phyloP scores from a whole-genome alignment of 2,888 invertebrate species.

The Sialis fuliginosa region DNA sequence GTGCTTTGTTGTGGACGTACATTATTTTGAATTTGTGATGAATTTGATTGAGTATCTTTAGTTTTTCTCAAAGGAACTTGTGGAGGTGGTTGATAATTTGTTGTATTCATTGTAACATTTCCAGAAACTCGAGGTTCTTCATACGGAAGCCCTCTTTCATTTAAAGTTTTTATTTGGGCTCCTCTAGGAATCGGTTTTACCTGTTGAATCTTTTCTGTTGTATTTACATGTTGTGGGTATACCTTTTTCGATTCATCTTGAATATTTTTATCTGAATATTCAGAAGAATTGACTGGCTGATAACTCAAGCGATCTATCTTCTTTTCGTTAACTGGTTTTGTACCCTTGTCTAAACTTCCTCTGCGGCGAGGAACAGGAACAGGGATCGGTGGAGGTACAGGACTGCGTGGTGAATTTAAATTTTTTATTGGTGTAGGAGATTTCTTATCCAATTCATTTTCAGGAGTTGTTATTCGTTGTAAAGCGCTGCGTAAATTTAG shows the following conservation, averaged over 20 bases:
- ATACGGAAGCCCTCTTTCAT: conserved; percentile 2
- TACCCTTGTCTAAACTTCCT: neutral
- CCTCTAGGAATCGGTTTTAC: neutral
- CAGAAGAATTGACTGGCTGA: neutral
- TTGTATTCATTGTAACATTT: neutral
- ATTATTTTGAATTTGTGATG: too few species aligned
- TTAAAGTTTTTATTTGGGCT: neutral
- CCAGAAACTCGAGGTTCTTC: conserved; percentile 3
- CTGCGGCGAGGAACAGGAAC: neutral
- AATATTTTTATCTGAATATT: neutral
- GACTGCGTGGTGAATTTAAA: neutral
- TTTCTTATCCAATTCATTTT: neutral
- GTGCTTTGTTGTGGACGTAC: too few species aligned
- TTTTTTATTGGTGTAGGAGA: neutral
- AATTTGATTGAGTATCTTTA: too few species aligned
- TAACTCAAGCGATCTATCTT: conserved; percentile 1
- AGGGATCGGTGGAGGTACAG: neutral
- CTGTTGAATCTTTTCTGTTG: neutral
- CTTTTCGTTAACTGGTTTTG: neutral
- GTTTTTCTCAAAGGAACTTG: neutral
- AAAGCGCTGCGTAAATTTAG: conserved; percentile 34
- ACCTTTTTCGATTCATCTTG: neutral
- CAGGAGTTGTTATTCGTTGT: conserved; percentile 23
- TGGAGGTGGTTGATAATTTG: neutral
- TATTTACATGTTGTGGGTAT: neutral